These are phyloP conservation scores for Pilophorus perplexus DNA, from an alignment of 2,888 invertebrate genomes.

Conservation along the genomic window DNA sequence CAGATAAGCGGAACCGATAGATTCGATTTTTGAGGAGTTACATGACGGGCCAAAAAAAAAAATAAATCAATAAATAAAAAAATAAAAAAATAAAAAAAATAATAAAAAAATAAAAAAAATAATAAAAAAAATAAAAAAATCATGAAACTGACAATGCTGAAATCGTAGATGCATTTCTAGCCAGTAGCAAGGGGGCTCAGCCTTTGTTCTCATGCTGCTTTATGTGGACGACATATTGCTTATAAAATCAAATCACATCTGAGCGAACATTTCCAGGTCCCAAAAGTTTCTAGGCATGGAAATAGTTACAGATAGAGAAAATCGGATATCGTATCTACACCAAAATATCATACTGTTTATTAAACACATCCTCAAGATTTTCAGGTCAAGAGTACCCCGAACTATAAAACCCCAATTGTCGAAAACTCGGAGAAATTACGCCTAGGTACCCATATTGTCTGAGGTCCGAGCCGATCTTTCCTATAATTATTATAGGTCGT, in stretches of 20 bases:
- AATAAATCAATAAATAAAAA: too few species aligned
- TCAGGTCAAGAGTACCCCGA: background rate
- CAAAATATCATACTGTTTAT: background rate
- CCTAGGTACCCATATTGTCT: background rate
- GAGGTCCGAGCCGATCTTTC: background rate
- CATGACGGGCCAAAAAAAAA: too few species aligned
- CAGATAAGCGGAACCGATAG: background rate
- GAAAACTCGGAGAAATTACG: background rate
- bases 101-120: too few species aligned
- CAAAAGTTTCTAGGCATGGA: constrained; percentile 9
- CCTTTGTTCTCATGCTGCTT: too few species aligned
- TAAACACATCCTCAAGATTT: background rate
- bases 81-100: too few species aligned
- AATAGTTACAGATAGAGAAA: too few species aligned
- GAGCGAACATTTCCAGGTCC: background rate
- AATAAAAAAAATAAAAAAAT: too few species aligned
- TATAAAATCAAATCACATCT: background rate
- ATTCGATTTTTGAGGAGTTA: background rate
- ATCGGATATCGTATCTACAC: background rate
- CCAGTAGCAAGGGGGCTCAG: too few species aligned
- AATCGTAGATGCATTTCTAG: constrained; percentile 3
- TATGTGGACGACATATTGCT: too few species aligned
- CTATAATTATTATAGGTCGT: too few species aligned
- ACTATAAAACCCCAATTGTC: background rate
- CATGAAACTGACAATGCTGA: background rate